phyloP scores from a whole-genome alignment of 2,113 vertebrate genomes.

The Chamaetylas fuelleborni region DNA sequence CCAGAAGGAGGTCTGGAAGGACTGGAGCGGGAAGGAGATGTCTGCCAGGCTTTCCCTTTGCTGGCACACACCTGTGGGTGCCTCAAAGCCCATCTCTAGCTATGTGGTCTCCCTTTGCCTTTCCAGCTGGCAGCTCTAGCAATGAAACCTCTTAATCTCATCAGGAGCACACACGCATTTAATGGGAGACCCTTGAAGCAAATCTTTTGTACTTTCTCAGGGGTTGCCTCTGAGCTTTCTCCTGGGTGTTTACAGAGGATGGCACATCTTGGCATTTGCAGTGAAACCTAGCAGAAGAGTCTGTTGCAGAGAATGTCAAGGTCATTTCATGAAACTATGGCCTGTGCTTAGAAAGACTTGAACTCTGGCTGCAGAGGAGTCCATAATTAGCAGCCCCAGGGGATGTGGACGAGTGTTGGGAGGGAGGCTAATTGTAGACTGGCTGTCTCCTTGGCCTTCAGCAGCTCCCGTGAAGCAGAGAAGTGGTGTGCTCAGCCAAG shows the following conservation, averaged over 20 bases:
- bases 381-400: conserved; percentile 25
- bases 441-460: conserved; percentile 64
- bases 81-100: background rate
- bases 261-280: background rate
- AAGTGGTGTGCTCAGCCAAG: conserved; percentile 49
- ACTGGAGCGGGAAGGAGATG: background rate
- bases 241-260: background rate
- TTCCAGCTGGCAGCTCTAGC: conserved; percentile 8
- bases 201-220: background rate
- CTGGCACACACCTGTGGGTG: background rate
- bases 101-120: background rate
- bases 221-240: background rate
- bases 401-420: background rate
- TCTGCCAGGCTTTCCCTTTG: background rate
- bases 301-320: conserved; percentile 1
- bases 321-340: background rate
- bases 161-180: background rate
- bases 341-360: background rate
- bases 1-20: background rate
- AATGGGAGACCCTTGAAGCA: background rate
- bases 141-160: background rate
- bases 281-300: background rate
- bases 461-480: conserved; percentile 36
- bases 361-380: background rate
- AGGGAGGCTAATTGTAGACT: conserved; percentile 58